phyloP scores from a whole-genome alignment of 2,888 invertebrate genomes.

The Rhogogaster chlorosoma region DNA sequence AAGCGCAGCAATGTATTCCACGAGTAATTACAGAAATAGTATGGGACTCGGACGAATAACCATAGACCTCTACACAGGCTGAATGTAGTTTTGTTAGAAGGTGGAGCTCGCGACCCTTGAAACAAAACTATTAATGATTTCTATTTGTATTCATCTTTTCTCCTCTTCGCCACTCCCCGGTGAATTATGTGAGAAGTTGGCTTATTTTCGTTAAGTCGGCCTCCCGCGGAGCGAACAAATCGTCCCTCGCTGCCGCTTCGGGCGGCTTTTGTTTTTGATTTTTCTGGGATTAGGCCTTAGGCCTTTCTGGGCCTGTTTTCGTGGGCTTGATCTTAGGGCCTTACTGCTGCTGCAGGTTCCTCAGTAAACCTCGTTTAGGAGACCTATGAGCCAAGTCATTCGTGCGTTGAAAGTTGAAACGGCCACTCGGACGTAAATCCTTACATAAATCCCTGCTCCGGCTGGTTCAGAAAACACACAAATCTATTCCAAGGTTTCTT shows the following conservation, averaged over 20 bases:
- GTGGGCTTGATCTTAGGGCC: conserved; percentile 51
- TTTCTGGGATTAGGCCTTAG: conserved; percentile 52
- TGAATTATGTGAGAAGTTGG: conserved; percentile 76
- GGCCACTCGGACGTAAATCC: conserved; percentile 2
- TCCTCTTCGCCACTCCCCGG: conserved; percentile 62
- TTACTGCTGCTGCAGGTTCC: conserved; percentile 56
- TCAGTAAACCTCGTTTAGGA: conserved; percentile 50
- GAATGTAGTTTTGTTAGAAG: background rate
- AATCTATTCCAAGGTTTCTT: background rate
- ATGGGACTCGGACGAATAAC: background rate
- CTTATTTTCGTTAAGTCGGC: conserved; percentile 73
- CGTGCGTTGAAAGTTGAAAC: conserved; percentile 45
- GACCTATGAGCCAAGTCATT: conserved; percentile 34
- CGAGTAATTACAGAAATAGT: background rate
- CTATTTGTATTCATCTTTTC: conserved; percentile 71
- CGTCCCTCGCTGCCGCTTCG: conserved; percentile 71
- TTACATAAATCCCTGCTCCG: background rate
- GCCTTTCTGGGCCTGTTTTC: conserved; percentile 60
- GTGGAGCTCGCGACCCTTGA: conserved; percentile 65
- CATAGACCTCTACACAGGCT: background rate
- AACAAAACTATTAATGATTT: conserved; percentile 77
- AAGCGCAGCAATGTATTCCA: too few relatives aligned
- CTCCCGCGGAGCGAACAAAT: conserved; percentile 77
- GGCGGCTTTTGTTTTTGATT: conserved; percentile 55
- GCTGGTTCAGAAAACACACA: background rate